Conservation (phyloP, 2,113 vertebrate genomes). For the Archilochus colubris region DNA sequence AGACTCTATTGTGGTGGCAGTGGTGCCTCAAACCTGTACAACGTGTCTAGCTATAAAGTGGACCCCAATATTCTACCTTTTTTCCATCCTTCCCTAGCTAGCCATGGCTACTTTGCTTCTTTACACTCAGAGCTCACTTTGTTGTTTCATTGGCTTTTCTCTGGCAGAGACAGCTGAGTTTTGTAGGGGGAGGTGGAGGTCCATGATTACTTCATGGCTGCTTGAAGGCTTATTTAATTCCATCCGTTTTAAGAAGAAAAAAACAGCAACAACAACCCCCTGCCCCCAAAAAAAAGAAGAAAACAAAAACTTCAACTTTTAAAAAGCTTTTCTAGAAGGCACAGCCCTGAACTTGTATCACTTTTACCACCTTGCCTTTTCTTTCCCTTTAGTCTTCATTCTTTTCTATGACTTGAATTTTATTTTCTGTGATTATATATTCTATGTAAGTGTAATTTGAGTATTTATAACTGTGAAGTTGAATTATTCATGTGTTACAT, state of each 20-base stretch:
- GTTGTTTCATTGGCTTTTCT: conserved; percentile 29
- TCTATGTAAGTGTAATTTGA: conserved; percentile 87
- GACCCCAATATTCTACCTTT: neutral
- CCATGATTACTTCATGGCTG: neutral
- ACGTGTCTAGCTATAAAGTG: conserved; percentile 36
- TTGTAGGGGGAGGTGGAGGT: conserved; percentile 35
- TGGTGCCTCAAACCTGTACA: conserved; percentile 7
- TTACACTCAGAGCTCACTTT: neutral
- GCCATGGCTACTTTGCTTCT: neutral
- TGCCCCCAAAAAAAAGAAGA: neutral
- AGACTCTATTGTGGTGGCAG: conserved; percentile 44
- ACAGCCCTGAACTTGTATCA: conserved; percentile 76
- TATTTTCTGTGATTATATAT: conserved; percentile 81
- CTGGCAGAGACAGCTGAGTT: conserved; percentile 50
- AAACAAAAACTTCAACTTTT: conserved; percentile 28
- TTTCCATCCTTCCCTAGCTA: neutral
- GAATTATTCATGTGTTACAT: conserved; percentile 91
- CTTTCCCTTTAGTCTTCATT: conserved; percentile 77
- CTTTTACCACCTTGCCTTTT: conserved; percentile 80
- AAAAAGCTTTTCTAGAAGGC: conserved; percentile 68
- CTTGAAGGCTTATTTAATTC: conserved; percentile 30
- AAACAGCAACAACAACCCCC: neutral
- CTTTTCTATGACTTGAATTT: conserved; percentile 92
- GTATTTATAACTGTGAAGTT: conserved; percentile 98
- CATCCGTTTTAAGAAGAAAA: conserved; percentile 55